phyloP scores from a whole-genome alignment of 2,888 invertebrate genomes.

The Epinotia bilunana region DNA sequence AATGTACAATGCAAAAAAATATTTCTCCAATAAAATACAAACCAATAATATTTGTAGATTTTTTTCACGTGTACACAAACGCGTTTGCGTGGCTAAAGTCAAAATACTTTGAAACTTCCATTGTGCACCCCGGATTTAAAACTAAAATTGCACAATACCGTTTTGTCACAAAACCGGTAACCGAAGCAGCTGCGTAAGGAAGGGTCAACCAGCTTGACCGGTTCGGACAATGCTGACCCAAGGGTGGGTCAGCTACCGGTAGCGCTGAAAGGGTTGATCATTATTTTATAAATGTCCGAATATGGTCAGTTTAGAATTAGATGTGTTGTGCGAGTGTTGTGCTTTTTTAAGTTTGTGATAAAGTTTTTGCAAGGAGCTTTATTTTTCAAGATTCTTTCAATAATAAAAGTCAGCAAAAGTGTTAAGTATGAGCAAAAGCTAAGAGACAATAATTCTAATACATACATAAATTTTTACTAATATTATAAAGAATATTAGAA shows the following conservation, averaged over 20 bases:
- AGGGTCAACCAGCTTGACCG: conserved; percentile 83
- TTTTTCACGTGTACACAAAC: too few species aligned
- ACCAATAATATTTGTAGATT: too few species aligned
- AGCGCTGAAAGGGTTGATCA: conserved; percentile 74
- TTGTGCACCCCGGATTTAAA: conserved; percentile 27
- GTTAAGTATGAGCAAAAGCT: too few species aligned
- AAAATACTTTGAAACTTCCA: conserved; percentile 2
- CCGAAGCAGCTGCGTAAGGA: conserved; percentile 76
- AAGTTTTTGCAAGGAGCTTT: neutral
- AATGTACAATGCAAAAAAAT: too few species aligned
- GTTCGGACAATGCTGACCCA: conserved; percentile 43
- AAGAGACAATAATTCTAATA: too few species aligned
- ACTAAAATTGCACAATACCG: conserved; percentile 52
- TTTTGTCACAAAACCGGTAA: conserved; percentile 65
- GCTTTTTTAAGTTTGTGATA: conserved; percentile 41
- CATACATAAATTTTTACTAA: too few species aligned
- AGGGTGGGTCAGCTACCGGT: conserved; percentile 73
- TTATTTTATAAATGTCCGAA: conserved; percentile 62
- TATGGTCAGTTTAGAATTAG: conserved; percentile 73
- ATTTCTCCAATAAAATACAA: too few species aligned
- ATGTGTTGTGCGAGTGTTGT: conserved; percentile 61
- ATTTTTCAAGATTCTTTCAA: neutral
- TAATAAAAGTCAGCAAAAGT: too few species aligned
- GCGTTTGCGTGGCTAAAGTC: neutral
- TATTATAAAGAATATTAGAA: too few species aligned